Evolutionary conservation across 1,140 invertebrate genomes (phyloP), one percentile per base, ranked within the genome.

Genomic region (Nymphalis io): DNA sequence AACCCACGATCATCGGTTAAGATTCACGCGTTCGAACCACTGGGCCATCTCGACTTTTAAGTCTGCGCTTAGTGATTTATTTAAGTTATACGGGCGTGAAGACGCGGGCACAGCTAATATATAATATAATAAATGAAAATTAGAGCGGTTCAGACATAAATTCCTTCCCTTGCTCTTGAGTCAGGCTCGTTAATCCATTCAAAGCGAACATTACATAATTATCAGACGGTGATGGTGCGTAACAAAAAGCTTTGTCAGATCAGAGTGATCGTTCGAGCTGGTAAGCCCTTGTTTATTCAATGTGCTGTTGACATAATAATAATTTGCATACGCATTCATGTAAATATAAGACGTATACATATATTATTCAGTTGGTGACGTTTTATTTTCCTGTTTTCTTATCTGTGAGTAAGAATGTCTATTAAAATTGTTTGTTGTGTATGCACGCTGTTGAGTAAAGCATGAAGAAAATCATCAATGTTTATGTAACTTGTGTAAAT

Each of bases 111-210:
- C n/a, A n/a, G n/a, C 15, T 48, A 1, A n/a, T 20, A 48, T 48
- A 18, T 55, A 27, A 55, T 33, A 33, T 33, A 21, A 55, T 55
- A 55, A 55, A 55, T 55, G 21, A 62, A 62, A 39, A 62, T 62
- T 51, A 62, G 44, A 62, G 23, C 60, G 20, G 51, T 62, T 33
- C 33, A 55, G 12, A 11, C 48, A 38, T 18, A 51, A 62, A 62
- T 62, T 51, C 60, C 21, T 53, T 38, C 51, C 51, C 15, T 27
- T 27, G 51, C 51, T 55, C 51, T 21, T 55, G 27, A 55, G 51
- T 55, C 51, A 55, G 51, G 44, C 60, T 62, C 60, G 60, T 62
- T 62, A 62, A 62, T 62, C 60, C 44, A 38, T 62, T 63, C 48
- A 48, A 63, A 63, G 60, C 18, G 51, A 18, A 11, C 20, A 55